Conservation (phyloP, 2,113 vertebrate genomes). For the Lutjanus erythropterus region DNA sequence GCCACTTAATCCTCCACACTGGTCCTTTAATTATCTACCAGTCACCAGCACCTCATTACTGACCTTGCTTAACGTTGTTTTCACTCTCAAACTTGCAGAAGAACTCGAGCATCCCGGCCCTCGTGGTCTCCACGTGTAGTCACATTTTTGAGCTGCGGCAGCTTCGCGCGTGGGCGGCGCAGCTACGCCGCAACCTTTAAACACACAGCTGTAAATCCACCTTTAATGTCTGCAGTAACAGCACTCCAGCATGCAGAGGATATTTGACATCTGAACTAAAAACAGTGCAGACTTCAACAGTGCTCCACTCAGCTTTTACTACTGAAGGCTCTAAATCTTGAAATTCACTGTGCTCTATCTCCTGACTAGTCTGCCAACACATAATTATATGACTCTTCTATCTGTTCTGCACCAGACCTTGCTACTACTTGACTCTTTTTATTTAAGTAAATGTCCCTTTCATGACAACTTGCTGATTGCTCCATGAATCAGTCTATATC, state of each 20-base stretch:
- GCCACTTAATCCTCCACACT: too few relatives aligned
- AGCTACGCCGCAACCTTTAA: background rate
- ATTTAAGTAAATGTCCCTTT: background rate
- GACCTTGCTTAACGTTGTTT: background rate
- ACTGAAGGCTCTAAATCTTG: background rate
- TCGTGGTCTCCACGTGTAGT: too few relatives aligned
- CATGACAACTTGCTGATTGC: background rate
- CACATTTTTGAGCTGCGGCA: background rate
- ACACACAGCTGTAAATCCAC: background rate
- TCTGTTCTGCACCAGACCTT: background rate
- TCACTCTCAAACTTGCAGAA: background rate
- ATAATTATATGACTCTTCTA: background rate
- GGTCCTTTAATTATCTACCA: too few relatives aligned
- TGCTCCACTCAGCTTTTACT: constrained; percentile 1
- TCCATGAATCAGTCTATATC: background rate
- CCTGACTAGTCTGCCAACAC: constrained; percentile 4
- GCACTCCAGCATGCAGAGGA: background rate
- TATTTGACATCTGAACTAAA: background rate
- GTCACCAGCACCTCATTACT: background rate
- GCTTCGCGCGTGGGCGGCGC: background rate
- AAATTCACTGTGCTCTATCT: background rate
- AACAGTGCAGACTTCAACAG: background rate
- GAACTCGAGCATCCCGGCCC: background rate
- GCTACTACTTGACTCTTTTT: background rate
- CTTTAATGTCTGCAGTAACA: background rate